Base-by-base conservation (phyloP, 2,113 vertebrate genomes). In the Gallinago paraguaiae region DNA sequence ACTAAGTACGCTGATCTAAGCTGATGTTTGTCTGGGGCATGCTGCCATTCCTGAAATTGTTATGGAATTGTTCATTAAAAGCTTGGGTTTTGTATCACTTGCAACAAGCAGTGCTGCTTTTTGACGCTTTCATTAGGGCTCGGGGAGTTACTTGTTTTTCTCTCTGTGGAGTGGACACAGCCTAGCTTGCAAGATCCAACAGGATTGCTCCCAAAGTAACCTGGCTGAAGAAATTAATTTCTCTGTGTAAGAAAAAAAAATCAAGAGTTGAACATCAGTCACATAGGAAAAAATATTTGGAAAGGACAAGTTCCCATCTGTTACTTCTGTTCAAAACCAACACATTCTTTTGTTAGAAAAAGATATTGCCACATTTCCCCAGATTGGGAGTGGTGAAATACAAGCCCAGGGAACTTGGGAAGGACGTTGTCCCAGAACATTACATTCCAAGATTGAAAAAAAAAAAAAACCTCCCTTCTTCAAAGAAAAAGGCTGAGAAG, bases 301-400 rank as follows among this genome's bases (percentile, higher is more conserved):
- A 91, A 92, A 89, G 83, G 85, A 83, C 61, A 91, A 89, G 57
- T 89, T 95, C 88, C 83, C 81, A 70, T 94, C 81, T 86, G 54
- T 89, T 88, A 86, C 45, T 94, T 93, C 80, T 79, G 69, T 69
- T 92, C 90, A 88, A 96, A 94, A 84, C 65, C 45, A 91, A 68
- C 39, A 72, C 0, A 0, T 50, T 82, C 19, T 87, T 93, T 76
- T 82, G 86, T 79, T 89, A 91, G 67, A 61, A 88, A 86, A 94
- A 88, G 60, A 27, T 65, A 13, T 48, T 46, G 67, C 64, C 18
- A 2, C 27, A 17, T 59, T 88, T 57, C 20, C 45, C 12, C 45
- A 33, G 57, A 16, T 3, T 64, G 74, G 83, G 69, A 94, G 83
- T 75, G 88, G 77, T 89, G 61, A 92, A 94, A 84, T 76, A 71